Conservation (phyloP, 1,140 invertebrate genomes). For the Physella acuta region DNA sequence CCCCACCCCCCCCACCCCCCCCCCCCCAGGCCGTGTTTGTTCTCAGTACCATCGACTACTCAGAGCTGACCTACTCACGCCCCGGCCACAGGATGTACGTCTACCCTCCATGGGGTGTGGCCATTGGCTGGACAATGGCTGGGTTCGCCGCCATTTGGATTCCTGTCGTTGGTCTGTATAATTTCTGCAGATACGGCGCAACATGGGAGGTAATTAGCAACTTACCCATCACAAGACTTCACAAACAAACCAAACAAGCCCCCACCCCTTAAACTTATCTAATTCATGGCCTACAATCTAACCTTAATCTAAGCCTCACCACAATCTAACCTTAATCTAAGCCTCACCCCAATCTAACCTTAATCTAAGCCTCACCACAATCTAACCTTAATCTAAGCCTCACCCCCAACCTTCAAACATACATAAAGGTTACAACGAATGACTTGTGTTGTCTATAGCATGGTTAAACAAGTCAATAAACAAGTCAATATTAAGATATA, state of each 20-base stretch:
- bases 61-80: constrained; percentile 60
- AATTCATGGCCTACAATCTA: background rate
- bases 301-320: background rate
- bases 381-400: background rate
- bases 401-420: too few species aligned
- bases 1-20: too few species aligned
- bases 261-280: background rate
- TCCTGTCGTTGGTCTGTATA: constrained; percentile 63
- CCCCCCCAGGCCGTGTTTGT: constrained; percentile 65
- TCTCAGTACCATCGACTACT: constrained; percentile 65
- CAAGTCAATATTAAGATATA: too few species aligned
- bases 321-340: background rate
- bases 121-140: constrained; percentile 51
- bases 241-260: background rate
- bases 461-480: too few species aligned
- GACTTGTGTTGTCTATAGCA: too few species aligned
- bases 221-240: background rate
- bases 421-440: too few species aligned
- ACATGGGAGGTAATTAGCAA: constrained; percentile 30
- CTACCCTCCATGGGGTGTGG: constrained; percentile 52
- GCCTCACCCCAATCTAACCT: background rate
- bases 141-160: constrained; percentile 48
- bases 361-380: background rate
- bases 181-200: constrained; percentile 45
- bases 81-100: constrained; percentile 52